These are phyloP conservation scores for Ridgeia piscesae DNA, from an alignment of 1,140 invertebrate species.

Conservation along the genomic window DNA sequence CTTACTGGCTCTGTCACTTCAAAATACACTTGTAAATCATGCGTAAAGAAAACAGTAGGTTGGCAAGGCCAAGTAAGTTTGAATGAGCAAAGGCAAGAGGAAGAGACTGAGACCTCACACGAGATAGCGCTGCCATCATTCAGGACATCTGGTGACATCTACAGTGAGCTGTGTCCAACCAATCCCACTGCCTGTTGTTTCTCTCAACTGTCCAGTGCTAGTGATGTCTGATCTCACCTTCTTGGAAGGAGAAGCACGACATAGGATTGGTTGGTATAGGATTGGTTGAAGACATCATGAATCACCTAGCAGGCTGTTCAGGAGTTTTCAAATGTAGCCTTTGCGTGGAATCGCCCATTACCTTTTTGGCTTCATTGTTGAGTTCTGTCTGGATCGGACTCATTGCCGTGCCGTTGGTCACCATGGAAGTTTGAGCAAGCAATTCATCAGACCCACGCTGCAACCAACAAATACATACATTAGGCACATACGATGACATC, in stretches of 20 bases:
- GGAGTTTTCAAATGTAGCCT: too few relatives aligned
- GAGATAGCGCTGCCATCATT: neutral
- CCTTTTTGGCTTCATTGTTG: slow-evolving; percentile 94
- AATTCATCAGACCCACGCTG: slow-evolving; percentile 95
- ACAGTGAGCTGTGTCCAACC: neutral
- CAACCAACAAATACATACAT: slow-evolving; percentile 62
- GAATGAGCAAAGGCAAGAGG: neutral
- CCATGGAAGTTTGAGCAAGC: slow-evolving; percentile 85
- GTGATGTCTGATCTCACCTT: too few relatives aligned
- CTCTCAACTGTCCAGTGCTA: neutral
- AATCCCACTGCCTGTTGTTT: neutral
- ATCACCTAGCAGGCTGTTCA: too few relatives aligned
- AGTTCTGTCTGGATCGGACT: slow-evolving; percentile 75
- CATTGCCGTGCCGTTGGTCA: slow-evolving; percentile 87
- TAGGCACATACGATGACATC: neutral
- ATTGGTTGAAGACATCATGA: too few relatives aligned
- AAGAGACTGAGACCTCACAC: neutral
- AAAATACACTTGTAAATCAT: too few relatives aligned
- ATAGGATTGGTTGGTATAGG: too few relatives aligned
- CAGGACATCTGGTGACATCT: neutral
- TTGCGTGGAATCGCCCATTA: too few relatives aligned
- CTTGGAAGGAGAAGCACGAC: too few relatives aligned
- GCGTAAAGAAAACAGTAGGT: neutral
- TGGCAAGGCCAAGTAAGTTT: too few relatives aligned
- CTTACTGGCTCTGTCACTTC: too few relatives aligned